These are phyloP conservation scores for Campylomormyrus tamandua DNA, from an alignment of 2,113 vertebrate genomes.

Conservation along the genomic window DNA sequence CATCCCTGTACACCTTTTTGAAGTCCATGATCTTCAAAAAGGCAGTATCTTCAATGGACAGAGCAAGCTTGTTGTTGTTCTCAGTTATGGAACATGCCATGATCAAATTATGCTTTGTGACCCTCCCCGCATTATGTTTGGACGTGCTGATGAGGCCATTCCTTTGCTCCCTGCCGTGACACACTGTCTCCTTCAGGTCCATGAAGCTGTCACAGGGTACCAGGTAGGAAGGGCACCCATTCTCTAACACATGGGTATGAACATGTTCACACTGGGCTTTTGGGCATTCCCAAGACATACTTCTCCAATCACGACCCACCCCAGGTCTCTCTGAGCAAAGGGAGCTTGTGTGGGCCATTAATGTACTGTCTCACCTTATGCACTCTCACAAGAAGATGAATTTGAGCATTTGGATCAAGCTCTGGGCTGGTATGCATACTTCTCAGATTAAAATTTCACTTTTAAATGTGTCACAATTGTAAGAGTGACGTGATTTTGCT, in stretches of 20 bases:
- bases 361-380: constrained; percentile 18
- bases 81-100: not conserved
- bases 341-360: constrained; percentile 15
- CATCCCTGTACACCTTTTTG: not conserved
- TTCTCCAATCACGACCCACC: constrained; percentile 19
- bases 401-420: not conserved
- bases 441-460: too few species aligned
- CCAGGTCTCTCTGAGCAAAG: constrained; percentile 17
- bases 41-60: not conserved
- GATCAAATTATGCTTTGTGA: not conserved
- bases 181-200: not conserved
- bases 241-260: not conserved
- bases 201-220: not conserved
- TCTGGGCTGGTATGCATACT: too few species aligned
- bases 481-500: too few species aligned
- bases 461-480: too few species aligned
- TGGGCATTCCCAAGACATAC: constrained; percentile 13
- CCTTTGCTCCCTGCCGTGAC: not conserved
- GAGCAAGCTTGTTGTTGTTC: not conserved
- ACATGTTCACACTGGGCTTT: not conserved
- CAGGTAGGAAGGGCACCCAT: not conserved
- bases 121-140: not conserved
- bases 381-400: constrained; percentile 14
- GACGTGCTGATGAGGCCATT: too few species aligned
- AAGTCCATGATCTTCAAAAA: not conserved